phyloP scores from a whole-genome alignment of 2,113 vertebrate genomes.

The Burhinus oedicnemus region DNA sequence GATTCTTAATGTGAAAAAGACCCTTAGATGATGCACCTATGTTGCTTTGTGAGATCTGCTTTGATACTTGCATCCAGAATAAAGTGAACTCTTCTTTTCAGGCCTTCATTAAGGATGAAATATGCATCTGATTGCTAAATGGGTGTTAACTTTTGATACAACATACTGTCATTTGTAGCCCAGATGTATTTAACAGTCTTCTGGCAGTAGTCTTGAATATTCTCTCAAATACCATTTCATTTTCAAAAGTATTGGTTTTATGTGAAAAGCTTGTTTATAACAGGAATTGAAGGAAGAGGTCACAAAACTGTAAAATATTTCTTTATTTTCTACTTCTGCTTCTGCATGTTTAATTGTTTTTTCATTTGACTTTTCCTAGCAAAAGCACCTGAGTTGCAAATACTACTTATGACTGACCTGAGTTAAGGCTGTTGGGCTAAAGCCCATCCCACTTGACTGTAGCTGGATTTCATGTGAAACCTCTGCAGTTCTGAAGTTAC shows the following conservation, averaged over 20 bases:
- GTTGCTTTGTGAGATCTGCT: conserved; percentile 76
- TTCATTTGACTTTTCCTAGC: background rate
- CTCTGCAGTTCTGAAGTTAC: background rate
- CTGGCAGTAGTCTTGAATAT: background rate
- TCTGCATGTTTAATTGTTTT: background rate
- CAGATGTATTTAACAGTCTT: background rate
- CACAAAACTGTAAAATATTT: background rate
- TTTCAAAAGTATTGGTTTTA: background rate
- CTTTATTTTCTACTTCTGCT: background rate
- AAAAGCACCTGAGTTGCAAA: background rate
- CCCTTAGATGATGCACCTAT: conserved; percentile 87
- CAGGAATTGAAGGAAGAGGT: background rate
- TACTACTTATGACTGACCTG: background rate
- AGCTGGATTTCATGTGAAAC: background rate
- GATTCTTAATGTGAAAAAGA: conserved; percentile 99
- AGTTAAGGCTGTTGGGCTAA: background rate
- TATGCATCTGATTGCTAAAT: conserved; percentile 79
- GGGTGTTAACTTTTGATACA: conserved; percentile 80
- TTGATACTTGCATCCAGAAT: conserved; percentile 76
- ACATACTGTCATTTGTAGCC: conserved; percentile 20
- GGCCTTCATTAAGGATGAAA: conserved; percentile 86
- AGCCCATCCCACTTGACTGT: background rate
- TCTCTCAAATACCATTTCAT: background rate
- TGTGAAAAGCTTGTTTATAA: background rate
- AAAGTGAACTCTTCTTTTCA: conserved; percentile 81